Evolutionary conservation across 1,140 invertebrate species (phyloP).

Genomic region (Heliconius nattereri): DNA sequence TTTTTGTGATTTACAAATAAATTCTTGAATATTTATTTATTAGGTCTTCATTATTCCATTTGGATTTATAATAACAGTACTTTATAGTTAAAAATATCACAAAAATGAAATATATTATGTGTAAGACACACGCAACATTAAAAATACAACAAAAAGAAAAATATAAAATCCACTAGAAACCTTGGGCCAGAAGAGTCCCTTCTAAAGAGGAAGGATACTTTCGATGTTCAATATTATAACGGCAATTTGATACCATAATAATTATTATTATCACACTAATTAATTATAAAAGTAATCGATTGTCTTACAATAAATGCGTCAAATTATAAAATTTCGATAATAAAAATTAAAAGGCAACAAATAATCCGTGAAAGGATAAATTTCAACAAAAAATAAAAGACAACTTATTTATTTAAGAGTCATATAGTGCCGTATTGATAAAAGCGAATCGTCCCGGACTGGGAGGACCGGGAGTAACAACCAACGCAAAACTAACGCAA

Average conservation of each 20-base stretch:
- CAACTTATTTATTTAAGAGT: slow-evolving; percentile 78
- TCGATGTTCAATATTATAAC: slow-evolving; percentile 81
- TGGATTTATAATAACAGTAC: slow-evolving; percentile 81
- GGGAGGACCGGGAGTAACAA: slow-evolving; percentile 33
- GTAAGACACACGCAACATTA: slow-evolving; percentile 81
- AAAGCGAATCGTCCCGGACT: slow-evolving; percentile 69
- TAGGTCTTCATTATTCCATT: slow-evolving; percentile 80
- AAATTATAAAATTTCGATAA: slow-evolving; percentile 80
- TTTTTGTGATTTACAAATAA: slow-evolving; percentile 82
- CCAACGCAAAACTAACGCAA: slow-evolving; percentile 39
- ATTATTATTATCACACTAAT: slow-evolving; percentile 79
- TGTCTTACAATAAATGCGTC: slow-evolving; percentile 82
- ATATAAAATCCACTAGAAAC: slow-evolving; percentile 81
- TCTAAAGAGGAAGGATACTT: slow-evolving; percentile 82
- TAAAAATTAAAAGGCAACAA: slow-evolving; percentile 78
- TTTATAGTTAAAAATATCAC: slow-evolving; percentile 82
- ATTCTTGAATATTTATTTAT: slow-evolving; percentile 81
- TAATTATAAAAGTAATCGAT: slow-evolving; percentile 81
- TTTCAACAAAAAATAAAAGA: slow-evolving; percentile 77
- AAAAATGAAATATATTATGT: slow-evolving; percentile 82
- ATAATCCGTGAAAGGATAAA: slow-evolving; percentile 78
- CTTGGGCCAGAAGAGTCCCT: slow-evolving; percentile 78
- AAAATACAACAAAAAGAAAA: slow-evolving; percentile 81
- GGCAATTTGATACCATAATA: slow-evolving; percentile 80
- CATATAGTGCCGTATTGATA: slow-evolving; percentile 79